A percentile compares a stretch with the other conserved stretches of the same genome.
phyloP scores from a whole-genome alignment of 1,140 invertebrate species.

The Hyles vespertilio region DNA sequence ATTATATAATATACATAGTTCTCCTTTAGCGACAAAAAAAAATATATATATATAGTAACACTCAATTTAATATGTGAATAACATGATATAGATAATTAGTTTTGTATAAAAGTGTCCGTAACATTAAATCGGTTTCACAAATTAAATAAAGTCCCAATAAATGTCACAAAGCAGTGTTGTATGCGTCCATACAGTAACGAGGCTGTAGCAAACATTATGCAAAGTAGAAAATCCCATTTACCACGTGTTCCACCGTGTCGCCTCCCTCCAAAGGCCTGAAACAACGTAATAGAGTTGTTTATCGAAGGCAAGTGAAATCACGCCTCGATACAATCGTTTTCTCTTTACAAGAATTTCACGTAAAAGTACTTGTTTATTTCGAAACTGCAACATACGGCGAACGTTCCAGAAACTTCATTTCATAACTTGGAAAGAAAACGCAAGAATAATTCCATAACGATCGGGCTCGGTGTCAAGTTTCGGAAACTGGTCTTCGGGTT shows the following conservation, averaged over 20 bases:
- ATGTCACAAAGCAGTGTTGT: slow-evolving; percentile 14
- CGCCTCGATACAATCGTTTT: slow-evolving; percentile 25
- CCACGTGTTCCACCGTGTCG: slow-evolving; percentile 26
- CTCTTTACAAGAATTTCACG: slow-evolving; percentile 9
- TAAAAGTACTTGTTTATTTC: not conserved
- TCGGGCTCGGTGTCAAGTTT: not conserved
- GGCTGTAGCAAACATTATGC: slow-evolving; percentile 32
- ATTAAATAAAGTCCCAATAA: slow-evolving; percentile 28
- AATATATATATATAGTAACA: too few species aligned
- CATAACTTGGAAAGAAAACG: not conserved
- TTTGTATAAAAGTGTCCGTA: too few species aligned
- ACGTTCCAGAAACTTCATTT: too few species aligned
- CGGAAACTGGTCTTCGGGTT: not conserved
- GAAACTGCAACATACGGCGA: slow-evolving; percentile 1
- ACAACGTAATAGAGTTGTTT: slow-evolving; percentile 37
- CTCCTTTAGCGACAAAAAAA: too few species aligned
- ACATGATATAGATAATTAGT: too few species aligned
- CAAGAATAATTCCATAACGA: not conserved
- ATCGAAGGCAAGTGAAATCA: slow-evolving; percentile 27
- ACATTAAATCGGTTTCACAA: slow-evolving; percentile 3
- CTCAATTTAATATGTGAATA: too few species aligned
- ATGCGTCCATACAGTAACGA: slow-evolving; percentile 16
- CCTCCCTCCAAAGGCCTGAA: slow-evolving; percentile 21
- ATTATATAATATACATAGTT: too few species aligned
- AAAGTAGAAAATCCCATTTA: slow-evolving; percentile 44